phyloP scores from a whole-genome alignment of 2,797 vertebrate genomes.

The Molothrus ater region DNA sequence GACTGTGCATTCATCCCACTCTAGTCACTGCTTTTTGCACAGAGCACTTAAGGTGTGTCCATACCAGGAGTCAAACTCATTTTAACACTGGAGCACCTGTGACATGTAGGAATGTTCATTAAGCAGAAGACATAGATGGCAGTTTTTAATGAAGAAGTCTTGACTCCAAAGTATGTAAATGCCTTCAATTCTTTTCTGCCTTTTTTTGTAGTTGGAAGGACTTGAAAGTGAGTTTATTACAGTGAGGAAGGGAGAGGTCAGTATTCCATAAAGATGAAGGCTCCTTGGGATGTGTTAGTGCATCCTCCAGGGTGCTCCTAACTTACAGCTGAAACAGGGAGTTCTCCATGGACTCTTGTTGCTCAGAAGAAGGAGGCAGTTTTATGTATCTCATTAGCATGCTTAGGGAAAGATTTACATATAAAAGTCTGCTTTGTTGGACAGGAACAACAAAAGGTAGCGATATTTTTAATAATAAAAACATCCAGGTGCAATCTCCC shows the following conservation, averaged over 20 bases:
- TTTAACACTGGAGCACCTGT: neutral
- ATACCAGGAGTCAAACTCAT: neutral
- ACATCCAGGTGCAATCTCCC: neutral
- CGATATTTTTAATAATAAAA: neutral
- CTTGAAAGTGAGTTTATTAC: neutral
- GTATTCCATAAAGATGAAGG: neutral
- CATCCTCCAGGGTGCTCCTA: neutral
- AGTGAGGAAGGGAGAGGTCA: neutral
- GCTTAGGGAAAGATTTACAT: neutral
- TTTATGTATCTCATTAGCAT: neutral
- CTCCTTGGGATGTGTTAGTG: neutral
- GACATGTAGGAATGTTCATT: neutral
- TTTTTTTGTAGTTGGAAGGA: neutral
- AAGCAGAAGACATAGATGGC: neutral
- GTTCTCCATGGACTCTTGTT: neutral
- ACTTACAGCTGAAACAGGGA: neutral
- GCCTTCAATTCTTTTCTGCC: neutral
- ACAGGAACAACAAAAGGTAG: neutral
- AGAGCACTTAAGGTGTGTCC: neutral
- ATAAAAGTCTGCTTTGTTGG: neutral
- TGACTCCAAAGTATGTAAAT: neutral
- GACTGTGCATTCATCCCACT: neutral
- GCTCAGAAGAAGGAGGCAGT: neutral
- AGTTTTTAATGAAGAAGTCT: neutral
- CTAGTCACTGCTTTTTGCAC: neutral